Evolutionary conservation across 2,113 vertebrate genomes (phyloP), one percentile per base, ranked within the genome.

Genomic region (Cryptotis parvus): DNA sequence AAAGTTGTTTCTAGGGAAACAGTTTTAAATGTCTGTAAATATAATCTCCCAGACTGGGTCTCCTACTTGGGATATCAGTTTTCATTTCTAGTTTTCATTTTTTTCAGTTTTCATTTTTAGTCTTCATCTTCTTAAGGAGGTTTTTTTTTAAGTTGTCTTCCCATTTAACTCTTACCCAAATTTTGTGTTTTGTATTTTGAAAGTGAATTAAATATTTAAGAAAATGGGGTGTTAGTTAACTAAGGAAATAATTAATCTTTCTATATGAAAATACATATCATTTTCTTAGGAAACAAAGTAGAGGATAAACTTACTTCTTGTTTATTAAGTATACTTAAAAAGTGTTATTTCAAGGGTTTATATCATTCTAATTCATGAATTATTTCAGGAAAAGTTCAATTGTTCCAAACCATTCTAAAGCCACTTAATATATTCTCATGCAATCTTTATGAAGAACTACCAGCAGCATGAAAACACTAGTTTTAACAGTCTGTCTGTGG

Each of bases 361-460:
- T 72, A 33, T 78, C 58, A 87, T 9, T 79, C 66, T 7, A 0
- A 75, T 55, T 87, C 31, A 39, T 43, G 76, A 82, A 66, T 79
- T 70, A 80, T 5, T 75, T 91, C 78, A 69, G 82, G 37, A 45
- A 81, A 90, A 92, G 20, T 78, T 65, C 20, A 39, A 31, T 37
- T 39, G 65, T 78, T 90, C 63, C 92, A 65, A 68, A 70, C 61
- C 31, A 92, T 55, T 89, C 27, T 79, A 75, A 91, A 79, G 26
- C 29, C 63, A 68, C 37, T 78, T 76, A 77, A 76, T 66, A 37
- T 70, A 79, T n/a, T 76, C 86, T 73, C 85, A 89, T 4, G 24
- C 35, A 52, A 33, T 84, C 65, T 91, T 73, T 61, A 52, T 69
- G 35, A 92, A 92, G 65, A 84, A 39, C 22, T 15, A 63, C 26